Evolutionary conservation across 2,888 invertebrate genomes (phyloP), one percentile per base, ranked within the genome.

Genomic region (Noctua comes): DNA sequence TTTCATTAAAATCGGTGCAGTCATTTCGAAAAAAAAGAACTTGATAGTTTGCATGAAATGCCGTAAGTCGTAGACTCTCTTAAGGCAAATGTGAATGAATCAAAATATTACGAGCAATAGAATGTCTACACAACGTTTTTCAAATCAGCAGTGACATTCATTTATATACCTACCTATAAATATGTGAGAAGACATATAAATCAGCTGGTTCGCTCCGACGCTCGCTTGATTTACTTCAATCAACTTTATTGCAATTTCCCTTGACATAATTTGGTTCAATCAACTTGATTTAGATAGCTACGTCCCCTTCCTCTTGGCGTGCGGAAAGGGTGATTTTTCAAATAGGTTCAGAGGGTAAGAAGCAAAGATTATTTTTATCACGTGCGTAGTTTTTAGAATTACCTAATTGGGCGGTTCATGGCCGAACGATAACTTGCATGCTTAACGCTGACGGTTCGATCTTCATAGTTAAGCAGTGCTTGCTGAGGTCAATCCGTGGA

Each of bases 231-330:
- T 79, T 48, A 72, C 51, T 76, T 62, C 81, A 85, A 86, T 86
- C 81, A 83, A 86, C 65, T 77, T 85, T 73, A 81, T 86, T 77
- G 78, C 83, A 77, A 83, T 87, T 86, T 87, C 88, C 88, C 77
- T 54, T 65, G 71, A 81, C 73, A 77, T 85, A 83, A 88, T 88
- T 81, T 74, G 76, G 57, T 83, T 86, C 76, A 76, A 86, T 87
- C 81, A 66, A 83, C 71, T 74, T 79, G 78, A 88, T 88, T 87
- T 80, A 79, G 75, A 78, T 65, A 79, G 75, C 77, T 68, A 68
- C 68, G 68, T 83, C 73, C 65, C 65, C 73, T 79, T 62, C 75
- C 64, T 31, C 7, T 40, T 3, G 64, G 43, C 59, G 70, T 62
- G 66, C 62, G 66, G 70, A 68, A 70, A 62, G 70, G 54, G 74